Conservation (phyloP, 2,113 vertebrate species). For the Mastomys natalensis region DNA sequence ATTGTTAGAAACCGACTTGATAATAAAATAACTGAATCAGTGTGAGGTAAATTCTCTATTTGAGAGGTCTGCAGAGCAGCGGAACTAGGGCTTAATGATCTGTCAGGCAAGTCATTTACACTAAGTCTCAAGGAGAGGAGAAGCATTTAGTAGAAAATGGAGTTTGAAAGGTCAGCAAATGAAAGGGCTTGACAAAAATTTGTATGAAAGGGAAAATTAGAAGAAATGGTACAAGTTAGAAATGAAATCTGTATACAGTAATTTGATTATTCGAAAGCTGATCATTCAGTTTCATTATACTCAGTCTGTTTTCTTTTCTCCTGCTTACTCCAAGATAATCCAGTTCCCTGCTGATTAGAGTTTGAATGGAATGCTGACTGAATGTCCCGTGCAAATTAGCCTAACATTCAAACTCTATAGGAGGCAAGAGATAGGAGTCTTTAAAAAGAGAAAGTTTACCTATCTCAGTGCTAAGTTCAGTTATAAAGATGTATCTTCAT, state of each 20-base stretch:
- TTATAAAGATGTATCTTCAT: not conserved
- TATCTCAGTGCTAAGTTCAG: not conserved
- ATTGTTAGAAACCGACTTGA: constrained; percentile 41
- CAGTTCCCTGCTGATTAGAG: not conserved
- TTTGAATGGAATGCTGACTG: not conserved
- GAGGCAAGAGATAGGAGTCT: not conserved
- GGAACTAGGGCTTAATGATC: constrained; percentile 51
- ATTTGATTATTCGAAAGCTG: constrained; percentile 1
- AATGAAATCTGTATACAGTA: constrained; percentile 57
- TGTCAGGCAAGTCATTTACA: constrained; percentile 59
- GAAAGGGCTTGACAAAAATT: constrained; percentile 62
- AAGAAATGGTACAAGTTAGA: constrained; percentile 27
- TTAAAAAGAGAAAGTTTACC: not conserved
- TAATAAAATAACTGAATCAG: constrained; percentile 58
- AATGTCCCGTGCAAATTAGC: not conserved
- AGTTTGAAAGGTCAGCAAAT: constrained; percentile 73
- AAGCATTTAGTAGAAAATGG: constrained; percentile 69
- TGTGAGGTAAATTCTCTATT: constrained; percentile 42
- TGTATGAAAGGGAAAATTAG: constrained; percentile 52
- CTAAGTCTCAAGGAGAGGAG: constrained; percentile 53
- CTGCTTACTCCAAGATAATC: not conserved
- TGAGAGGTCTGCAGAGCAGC: constrained; percentile 30
- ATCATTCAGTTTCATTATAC: constrained; percentile 30
- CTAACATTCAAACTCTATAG: not conserved
- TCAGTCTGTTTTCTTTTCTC: not conserved